Evolutionary conservation across 1,140 invertebrate species (phyloP).

Genomic region (Bombus fervidus): DNA sequence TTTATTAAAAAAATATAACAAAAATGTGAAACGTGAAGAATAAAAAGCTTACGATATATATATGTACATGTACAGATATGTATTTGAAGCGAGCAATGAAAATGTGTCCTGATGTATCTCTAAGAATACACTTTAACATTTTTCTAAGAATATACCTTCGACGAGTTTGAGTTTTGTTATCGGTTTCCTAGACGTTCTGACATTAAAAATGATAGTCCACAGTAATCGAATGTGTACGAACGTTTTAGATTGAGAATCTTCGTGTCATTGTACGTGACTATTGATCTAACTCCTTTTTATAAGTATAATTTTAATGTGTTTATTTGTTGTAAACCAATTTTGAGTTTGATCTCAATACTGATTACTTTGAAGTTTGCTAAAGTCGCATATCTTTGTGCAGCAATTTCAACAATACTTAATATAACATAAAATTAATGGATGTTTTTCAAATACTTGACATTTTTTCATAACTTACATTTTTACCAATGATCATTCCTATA

Average conservation of each 20-base stretch:
- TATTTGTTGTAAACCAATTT: neutral
- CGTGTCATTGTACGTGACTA: neutral
- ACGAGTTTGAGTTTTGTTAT: neutral
- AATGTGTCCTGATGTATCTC: too few relatives aligned
- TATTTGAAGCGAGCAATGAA: too few relatives aligned
- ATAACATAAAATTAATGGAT: too few relatives aligned
- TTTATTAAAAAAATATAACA: neutral
- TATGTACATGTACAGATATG: too few relatives aligned
- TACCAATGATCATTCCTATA: too few relatives aligned
- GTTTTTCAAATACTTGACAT: too few relatives aligned
- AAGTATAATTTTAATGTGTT: neutral
- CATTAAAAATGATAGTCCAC: neutral
- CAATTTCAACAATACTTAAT: too few relatives aligned
- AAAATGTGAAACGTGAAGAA: neutral
- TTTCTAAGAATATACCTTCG: neutral
- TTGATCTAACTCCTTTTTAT: neutral
- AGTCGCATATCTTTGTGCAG: too few relatives aligned
- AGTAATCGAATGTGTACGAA: neutral
- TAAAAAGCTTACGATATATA: neutral
- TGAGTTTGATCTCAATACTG: neutral
- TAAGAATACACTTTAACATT: neutral
- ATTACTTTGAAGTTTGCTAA: too few relatives aligned
- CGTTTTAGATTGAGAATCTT: neutral
- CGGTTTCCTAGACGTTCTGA: too few relatives aligned
- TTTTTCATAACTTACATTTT: too few relatives aligned